Evolutionary conservation across 2,888 invertebrate genomes (phyloP).

Genomic region (Phyllotreta striolata): DNA sequence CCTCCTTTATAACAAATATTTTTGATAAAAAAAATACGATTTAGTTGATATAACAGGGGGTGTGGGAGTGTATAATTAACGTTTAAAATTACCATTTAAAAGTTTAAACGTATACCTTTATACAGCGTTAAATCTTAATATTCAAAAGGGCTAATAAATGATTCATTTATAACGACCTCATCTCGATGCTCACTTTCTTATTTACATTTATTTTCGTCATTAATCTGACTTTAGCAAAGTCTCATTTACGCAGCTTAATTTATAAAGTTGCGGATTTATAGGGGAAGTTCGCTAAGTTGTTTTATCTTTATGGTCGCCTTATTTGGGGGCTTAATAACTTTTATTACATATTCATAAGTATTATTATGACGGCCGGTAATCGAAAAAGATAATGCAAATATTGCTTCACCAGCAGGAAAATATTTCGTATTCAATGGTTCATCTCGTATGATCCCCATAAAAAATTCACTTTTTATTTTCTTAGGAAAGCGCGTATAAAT

Average conservation of each 20-base stretch:
- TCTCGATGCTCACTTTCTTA: constrained; percentile 41
- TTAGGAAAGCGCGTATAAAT: constrained; percentile 13
- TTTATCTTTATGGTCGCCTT: constrained; percentile 60
- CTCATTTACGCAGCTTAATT: constrained; percentile 62
- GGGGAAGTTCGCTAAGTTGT: constrained; percentile 60
- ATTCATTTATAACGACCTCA: constrained; percentile 30
- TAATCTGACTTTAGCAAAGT: constrained; percentile 62
- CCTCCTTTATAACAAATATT: constrained; percentile 45
- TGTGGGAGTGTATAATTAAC: constrained; percentile 2
- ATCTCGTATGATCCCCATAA: constrained; percentile 4
- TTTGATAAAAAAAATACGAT: constrained; percentile 13
- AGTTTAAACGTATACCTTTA: constrained; percentile 8
- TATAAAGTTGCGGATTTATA: constrained; percentile 62
- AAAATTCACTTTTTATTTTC: constrained; percentile 5
- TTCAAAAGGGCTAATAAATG: constrained; percentile 25
- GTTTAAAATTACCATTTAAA: constrained; percentile 21
- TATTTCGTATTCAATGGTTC: not conserved
- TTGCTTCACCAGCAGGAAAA: not conserved
- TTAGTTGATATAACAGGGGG: not conserved
- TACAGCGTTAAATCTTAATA: constrained; percentile 20
- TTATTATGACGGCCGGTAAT: constrained; percentile 46
- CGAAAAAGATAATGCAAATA: constrained; percentile 48
- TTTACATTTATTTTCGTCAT: constrained; percentile 61
- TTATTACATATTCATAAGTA: constrained; percentile 60
- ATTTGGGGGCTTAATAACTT: constrained; percentile 59